Percentiles rank a stretch among this genome's conserved stretches.
Conservation (phyloP, 2,888 invertebrate genomes). For the Ochropleura plecta region DNA sequence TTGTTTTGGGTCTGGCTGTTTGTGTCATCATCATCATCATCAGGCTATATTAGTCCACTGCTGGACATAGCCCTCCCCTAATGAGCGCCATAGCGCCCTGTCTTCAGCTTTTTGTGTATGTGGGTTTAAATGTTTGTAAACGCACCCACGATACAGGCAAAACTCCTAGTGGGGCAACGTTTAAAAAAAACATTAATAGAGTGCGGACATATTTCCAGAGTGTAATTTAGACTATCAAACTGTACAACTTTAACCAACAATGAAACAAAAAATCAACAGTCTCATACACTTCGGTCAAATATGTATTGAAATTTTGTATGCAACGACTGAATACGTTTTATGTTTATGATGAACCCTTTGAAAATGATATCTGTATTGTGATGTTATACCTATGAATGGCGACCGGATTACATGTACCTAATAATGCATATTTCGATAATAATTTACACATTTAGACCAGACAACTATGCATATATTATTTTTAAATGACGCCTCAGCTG, state of each 20-base stretch:
- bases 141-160: no score
- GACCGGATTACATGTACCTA: not conserved
- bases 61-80: no score
- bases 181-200: no score
- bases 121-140: no score
- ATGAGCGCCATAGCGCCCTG: no score
- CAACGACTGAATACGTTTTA: not conserved
- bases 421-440: slow-evolving; percentile 1
- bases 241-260: not conserved
- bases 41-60: no score
- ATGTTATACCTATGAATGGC: not conserved
- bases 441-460: slow-evolving; percentile 15
- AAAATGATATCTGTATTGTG: not conserved
- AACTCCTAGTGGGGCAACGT: no score
- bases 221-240: not conserved
- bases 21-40: no score
- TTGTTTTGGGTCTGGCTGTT: no score
- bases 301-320: not conserved
- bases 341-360: not conserved
- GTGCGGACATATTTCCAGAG: no score
- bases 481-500: slow-evolving; percentile 31
- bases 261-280: not conserved
- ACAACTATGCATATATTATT: slow-evolving; percentile 41
- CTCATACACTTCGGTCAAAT: not conserved
- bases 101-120: no score